Percentiles rank a stretch among this genome's conserved stretches.
These are phyloP conservation scores for Caenorhabditis wallacei DNA, from an alignment of 2,888 invertebrate genomes.

Conservation along the genomic window DNA sequence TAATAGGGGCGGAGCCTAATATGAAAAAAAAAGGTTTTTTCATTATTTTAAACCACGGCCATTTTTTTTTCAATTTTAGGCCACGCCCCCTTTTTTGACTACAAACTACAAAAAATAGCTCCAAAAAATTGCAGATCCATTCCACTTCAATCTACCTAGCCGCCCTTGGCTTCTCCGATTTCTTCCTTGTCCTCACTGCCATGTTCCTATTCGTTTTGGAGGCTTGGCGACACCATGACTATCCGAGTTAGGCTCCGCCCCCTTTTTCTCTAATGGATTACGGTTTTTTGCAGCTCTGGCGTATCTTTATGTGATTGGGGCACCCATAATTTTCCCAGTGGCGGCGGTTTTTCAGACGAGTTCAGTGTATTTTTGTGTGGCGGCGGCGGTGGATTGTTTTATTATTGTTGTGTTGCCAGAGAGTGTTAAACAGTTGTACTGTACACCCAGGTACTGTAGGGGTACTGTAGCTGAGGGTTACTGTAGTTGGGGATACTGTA, in stretches of 20 bases:
- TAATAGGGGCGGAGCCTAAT: no score
- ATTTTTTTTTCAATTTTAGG: no score
- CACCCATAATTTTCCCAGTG: constrained; percentile 81
- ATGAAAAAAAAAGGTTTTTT: no score
- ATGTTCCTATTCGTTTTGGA: constrained; percentile 83
- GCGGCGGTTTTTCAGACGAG: constrained; percentile 82
- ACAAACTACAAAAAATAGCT: neutral
- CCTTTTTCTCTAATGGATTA: neutral
- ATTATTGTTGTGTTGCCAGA: constrained; percentile 75
- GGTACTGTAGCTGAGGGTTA: no score
- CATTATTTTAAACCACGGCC: no score
- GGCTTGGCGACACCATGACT: constrained; percentile 82
- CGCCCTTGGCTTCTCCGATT: constrained; percentile 80
- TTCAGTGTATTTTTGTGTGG: constrained; percentile 83
- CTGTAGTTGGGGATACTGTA: no score
- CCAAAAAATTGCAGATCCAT: constrained; percentile 67
- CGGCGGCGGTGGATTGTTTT: constrained; percentile 82
- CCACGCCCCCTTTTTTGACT: neutral
- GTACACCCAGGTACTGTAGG: constrained; percentile 76
- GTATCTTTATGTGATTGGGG: constrained; percentile 79
- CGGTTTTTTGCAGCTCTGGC: constrained; percentile 76
- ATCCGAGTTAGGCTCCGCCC: constrained; percentile 70
- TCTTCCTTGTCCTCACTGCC: constrained; percentile 81
- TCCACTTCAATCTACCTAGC: constrained; percentile 81
- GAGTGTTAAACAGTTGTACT: constrained; percentile 75